Base-by-base conservation (phyloP, 2,888 invertebrate genomes). In the Eurois occulta region DNA sequence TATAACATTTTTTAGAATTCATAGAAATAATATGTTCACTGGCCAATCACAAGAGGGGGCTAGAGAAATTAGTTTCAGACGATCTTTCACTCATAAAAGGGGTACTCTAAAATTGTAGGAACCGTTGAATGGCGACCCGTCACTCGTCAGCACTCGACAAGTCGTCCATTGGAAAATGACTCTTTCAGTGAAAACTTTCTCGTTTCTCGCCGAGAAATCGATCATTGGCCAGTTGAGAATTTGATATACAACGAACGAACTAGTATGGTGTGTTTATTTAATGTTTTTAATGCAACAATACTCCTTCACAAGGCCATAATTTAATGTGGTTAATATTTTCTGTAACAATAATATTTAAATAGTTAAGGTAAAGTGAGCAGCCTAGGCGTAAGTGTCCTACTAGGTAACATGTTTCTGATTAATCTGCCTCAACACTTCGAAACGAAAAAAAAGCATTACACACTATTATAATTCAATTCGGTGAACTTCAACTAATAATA, bases 111-210 rank as follows among this genome's bases (percentile, higher is more conserved):
- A 72, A 77, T 74, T 70, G 72, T 77, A 75, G 72, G 46, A 77
- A 72, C 74, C 67, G 46, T 78, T 83, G 75, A 85, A 87, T 71
- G 24, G 77, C 60, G 68, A 66, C 72, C 77, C 75, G 83, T 81
- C 72, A 68, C 72, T 72, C 75, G 80, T 81, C 72, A 75, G 77
- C 82, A 71, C 88, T 84, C 74, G 72, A 80, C 67, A 77, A 85
- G 75, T 77, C 67, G 66, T 77, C 72, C 55, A 72, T 72, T 69
- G 73, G 46, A 83, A 81, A 85, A 88, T 80, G 65, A 76, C 60
- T 78, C 69, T 81, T 85, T 77, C 75, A 81, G 71, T 73, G 73
- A 82, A 84, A 87, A 88, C 77, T 87, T 88, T 87, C 58, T 62
- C 76, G 65, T 70, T 85, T 83, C 52, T 75, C 64, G 6, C 2